A percentile compares a stretch with the other conserved stretches of the same genome.
Evolutionary conservation across 2,797 vertebrate genomes (phyloP).

Genomic region (Brachyrhaphis roseni): DNA sequence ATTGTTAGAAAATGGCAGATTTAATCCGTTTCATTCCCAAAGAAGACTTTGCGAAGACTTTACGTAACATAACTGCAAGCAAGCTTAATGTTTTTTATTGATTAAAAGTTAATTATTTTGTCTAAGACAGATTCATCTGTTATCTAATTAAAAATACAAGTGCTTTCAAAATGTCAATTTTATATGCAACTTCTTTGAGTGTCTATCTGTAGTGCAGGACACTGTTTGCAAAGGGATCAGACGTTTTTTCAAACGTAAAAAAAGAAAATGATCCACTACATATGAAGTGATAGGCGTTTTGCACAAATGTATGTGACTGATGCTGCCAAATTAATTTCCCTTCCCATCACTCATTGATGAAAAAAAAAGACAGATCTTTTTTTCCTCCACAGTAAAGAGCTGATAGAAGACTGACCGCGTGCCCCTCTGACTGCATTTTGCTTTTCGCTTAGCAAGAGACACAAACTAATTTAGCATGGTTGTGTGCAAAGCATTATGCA

Average conservation of each 20-base stretch:
- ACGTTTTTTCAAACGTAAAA: background rate
- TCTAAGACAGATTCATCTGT: background rate
- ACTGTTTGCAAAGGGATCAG: background rate
- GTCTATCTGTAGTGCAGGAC: background rate
- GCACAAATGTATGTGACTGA: conserved; percentile 1
- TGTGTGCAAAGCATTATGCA: conserved; percentile 55
- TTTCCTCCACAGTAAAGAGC: conserved; percentile 1
- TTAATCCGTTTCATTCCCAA: background rate
- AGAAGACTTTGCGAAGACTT: background rate
- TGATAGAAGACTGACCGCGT: conserved; percentile 27
- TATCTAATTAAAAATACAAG: background rate
- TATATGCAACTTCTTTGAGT: background rate
- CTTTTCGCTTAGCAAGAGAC: conserved; percentile 57
- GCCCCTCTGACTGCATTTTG: conserved; percentile 30
- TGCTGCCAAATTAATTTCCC: conserved; percentile 10
- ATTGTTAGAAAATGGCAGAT: background rate
- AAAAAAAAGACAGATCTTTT: background rate
- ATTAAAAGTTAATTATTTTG: background rate
- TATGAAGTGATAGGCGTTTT: background rate
- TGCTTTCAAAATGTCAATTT: background rate
- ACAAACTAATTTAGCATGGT: conserved; percentile 59
- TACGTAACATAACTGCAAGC: background rate
- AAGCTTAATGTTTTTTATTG: background rate
- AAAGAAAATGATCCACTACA: background rate
- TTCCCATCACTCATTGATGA: conserved; percentile 16